Conservation (phyloP, 2,113 vertebrate species). For the Anas platyrhynchos region DNA sequence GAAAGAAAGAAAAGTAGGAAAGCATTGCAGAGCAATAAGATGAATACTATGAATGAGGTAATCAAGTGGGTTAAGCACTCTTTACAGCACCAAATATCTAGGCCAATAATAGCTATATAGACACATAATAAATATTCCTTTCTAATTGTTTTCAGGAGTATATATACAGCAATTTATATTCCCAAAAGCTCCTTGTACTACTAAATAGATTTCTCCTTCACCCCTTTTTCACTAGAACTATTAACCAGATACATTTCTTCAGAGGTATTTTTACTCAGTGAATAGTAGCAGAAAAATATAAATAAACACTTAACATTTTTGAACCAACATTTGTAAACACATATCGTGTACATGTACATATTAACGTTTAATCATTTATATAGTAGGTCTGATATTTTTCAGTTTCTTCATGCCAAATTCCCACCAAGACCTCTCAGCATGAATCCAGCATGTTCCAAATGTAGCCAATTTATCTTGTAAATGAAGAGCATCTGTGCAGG, state of each 20-base stretch:
- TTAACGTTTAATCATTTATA: neutral
- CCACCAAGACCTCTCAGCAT: neutral
- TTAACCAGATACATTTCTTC: neutral
- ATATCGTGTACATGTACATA: neutral
- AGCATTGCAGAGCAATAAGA: neutral
- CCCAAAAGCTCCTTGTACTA: neutral
- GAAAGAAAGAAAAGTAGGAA: neutral
- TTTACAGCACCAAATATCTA: neutral
- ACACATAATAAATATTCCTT: neutral
- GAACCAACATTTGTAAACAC: neutral
- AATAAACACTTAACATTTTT: neutral
- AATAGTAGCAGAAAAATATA: neutral
- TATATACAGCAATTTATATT: neutral
- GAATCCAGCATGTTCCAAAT: neutral
- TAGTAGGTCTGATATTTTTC: neutral
- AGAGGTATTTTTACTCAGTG: neutral
- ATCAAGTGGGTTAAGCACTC: neutral
- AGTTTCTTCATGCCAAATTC: neutral
- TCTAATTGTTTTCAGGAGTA: neutral
- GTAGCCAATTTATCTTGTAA: slow-evolving; percentile 4
- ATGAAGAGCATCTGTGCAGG: neutral
- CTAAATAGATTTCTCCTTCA: neutral
- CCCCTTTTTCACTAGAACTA: neutral
- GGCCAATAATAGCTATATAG: neutral
- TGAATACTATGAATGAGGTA: neutral